These are phyloP conservation scores for Tipula vernalis DNA, from an alignment of 2,888 invertebrate genomes.

Conservation along the genomic window DNA sequence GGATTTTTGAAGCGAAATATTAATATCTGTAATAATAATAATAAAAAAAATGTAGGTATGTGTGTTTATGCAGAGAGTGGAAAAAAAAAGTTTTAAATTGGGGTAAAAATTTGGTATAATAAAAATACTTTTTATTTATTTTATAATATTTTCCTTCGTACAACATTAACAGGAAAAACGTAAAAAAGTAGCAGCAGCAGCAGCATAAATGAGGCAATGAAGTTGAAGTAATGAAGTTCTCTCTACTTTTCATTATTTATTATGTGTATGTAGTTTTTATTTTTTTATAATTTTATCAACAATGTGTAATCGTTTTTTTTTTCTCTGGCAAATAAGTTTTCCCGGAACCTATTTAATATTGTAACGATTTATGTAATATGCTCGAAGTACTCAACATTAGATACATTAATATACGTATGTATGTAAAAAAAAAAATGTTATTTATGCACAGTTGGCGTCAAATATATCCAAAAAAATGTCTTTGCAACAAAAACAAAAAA, in stretches of 20 bases:
- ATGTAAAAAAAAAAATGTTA: not conserved
- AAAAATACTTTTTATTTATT: not conserved
- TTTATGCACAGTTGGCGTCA: not conserved
- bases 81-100: not conserved
- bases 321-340: not conserved
- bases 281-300: not conserved
- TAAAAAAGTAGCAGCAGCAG: not conserved
- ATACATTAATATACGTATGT: not conserved
- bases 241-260: not conserved
- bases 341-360: not conserved
- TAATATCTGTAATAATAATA: not conserved
- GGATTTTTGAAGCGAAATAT: not conserved
- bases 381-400: not conserved
- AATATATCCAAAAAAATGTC: not conserved
- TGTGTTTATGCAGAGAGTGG: not conserved
- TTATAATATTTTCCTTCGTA: not conserved
- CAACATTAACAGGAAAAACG: not conserved
- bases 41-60: not conserved
- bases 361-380: not conserved
- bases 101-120: not conserved
- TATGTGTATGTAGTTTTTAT: not conserved
- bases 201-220: not conserved
- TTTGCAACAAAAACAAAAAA: not conserved
- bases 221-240: not conserved
- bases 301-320: not conserved